Conservation (phyloP, 2,888 invertebrate genomes). For the Panopea generosa region DNA sequence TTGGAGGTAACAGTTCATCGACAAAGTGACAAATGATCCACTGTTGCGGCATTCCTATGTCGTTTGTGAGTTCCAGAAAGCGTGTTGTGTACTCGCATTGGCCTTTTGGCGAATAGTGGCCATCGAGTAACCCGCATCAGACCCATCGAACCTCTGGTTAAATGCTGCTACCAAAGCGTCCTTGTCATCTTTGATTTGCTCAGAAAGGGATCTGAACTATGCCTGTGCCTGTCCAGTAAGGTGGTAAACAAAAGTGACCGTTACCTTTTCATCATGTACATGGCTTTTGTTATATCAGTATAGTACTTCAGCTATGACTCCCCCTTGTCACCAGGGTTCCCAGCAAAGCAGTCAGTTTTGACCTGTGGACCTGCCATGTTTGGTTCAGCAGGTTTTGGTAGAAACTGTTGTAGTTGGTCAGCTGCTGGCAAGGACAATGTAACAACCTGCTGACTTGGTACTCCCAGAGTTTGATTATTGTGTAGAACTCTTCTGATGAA, state of each 20-base stretch:
- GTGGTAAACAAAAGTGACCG: too few relatives aligned
- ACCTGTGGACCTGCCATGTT: conserved; percentile 4
- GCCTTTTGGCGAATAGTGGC: conserved; percentile 1
- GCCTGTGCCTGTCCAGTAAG: too few relatives aligned
- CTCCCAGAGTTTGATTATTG: too few relatives aligned
- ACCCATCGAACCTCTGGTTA: conserved; percentile 7
- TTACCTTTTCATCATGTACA: too few relatives aligned
- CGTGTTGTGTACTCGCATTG: conserved; percentile 13
- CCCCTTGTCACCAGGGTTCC: conserved; percentile 7
- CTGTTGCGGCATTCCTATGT: background rate
- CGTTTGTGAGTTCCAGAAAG: conserved; percentile 7
- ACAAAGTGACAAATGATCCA: background rate
- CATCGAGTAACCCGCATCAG: conserved; percentile 7
- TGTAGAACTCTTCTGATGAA: too few relatives aligned
- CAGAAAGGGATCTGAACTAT: too few relatives aligned
- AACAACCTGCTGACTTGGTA: too few relatives aligned
- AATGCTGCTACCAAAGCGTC: too few relatives aligned
- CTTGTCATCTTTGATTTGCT: too few relatives aligned
- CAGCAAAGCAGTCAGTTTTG: background rate
- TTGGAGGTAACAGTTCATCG: background rate
- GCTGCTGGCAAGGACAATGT: too few relatives aligned
- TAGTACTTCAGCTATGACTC: conserved; percentile 1
- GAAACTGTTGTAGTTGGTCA: too few relatives aligned
- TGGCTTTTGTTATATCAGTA: background rate
- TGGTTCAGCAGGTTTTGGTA: conserved; percentile 1